Conservation (phyloP, 2,888 invertebrate genomes). For the Synanthedon tipuliformis region DNA sequence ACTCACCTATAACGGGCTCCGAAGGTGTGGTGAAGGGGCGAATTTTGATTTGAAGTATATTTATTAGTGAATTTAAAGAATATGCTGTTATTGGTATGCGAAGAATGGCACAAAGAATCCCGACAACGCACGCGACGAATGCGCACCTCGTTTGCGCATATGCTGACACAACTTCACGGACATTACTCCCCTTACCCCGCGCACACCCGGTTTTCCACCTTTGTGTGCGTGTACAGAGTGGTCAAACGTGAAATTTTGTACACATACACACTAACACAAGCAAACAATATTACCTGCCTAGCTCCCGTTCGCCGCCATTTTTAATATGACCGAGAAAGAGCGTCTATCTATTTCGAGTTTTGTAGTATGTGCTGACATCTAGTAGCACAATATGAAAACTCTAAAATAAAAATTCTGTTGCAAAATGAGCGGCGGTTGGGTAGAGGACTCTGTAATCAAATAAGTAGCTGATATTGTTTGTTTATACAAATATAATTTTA, state of each 20-base stretch:
- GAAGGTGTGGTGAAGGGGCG: constrained; percentile 73
- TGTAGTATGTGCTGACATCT: not conserved
- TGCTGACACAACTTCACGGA: constrained; percentile 77
- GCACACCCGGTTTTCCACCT: constrained; percentile 45
- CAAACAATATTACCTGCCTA: constrained; percentile 56
- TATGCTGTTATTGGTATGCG: constrained; percentile 88
- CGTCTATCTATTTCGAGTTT: constrained; percentile 19
- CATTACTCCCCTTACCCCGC: constrained; percentile 66
- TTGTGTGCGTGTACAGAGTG: constrained; percentile 59
- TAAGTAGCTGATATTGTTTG: too few relatives aligned
- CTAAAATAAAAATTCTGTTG: too few relatives aligned
- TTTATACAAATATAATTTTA: too few relatives aligned
- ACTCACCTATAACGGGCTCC: constrained; percentile 80
- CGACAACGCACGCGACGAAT: constrained; percentile 90
- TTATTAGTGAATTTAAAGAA: constrained; percentile 79
- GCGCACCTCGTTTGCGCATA: constrained; percentile 86
- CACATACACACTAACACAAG: constrained; percentile 55
- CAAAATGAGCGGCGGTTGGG: too few relatives aligned
- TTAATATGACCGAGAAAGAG: constrained; percentile 44
- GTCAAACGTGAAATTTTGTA: constrained; percentile 69
- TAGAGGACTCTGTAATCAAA: too few relatives aligned
- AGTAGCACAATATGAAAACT: not conserved
- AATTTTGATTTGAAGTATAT: constrained; percentile 75
- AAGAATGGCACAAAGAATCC: constrained; percentile 98
- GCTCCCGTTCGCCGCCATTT: constrained; percentile 65